A percentile compares a stretch with the other conserved stretches of the same genome.
These are phyloP conservation scores for Pegoplata infirma DNA, from an alignment of 2,888 invertebrate genomes.

Conservation along the genomic window DNA sequence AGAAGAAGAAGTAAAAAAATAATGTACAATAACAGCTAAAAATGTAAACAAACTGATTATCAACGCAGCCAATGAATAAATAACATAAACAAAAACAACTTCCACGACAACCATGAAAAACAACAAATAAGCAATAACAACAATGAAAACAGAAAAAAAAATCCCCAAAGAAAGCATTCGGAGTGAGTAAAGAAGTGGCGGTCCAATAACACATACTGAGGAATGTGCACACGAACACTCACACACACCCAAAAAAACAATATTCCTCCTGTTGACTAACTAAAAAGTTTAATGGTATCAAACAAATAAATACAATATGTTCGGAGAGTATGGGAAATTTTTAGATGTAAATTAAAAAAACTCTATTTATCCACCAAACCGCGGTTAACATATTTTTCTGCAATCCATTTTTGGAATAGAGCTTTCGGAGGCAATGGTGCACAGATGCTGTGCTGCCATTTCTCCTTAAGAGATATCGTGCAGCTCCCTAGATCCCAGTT, in stretches of 20 bases:
- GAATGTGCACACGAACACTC: background rate
- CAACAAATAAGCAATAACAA: constrained; percentile 32
- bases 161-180: constrained; percentile 3
- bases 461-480: too few species aligned
- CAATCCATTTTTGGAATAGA: too few species aligned
- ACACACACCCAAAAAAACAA: background rate
- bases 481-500: too few species aligned
- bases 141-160: too few species aligned
- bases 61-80: constrained; percentile 76
- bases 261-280: background rate
- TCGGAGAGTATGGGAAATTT: background rate
- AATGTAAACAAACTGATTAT: constrained; percentile 77
- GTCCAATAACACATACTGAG: background rate
- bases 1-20: constrained; percentile 46
- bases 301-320: background rate
- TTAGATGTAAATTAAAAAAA: background rate
- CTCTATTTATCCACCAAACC: too few species aligned
- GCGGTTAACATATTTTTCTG: too few species aligned
- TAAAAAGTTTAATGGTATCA: background rate
- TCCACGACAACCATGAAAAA: constrained; percentile 51
- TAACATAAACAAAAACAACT: constrained; percentile 66
- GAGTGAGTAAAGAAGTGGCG: constrained; percentile 20
- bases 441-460: too few species aligned
- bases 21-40: constrained; percentile 70
- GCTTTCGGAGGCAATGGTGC: too few species aligned